A percentile compares a stretch with the other conserved stretches of the same genome.
Evolutionary conservation across 1,140 invertebrate genomes (phyloP).

Genomic region (Microvelia longipes): DNA sequence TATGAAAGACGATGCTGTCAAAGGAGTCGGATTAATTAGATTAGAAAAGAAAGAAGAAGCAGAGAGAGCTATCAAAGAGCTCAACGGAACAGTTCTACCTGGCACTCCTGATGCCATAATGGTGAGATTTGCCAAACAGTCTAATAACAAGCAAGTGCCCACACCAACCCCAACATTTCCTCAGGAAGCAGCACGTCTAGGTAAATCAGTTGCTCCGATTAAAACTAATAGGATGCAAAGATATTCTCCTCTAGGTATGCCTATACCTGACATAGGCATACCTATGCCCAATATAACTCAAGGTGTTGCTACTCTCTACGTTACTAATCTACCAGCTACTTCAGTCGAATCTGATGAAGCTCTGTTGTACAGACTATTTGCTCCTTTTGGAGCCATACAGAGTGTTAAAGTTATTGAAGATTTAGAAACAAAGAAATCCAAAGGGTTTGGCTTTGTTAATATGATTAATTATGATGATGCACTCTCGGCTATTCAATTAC

Average conservation of each 20-base stretch:
- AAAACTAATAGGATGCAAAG: constrained; percentile 5
- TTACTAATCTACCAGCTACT: constrained; percentile 64
- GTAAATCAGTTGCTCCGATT: constrained; percentile 1
- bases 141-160: constrained; percentile 38
- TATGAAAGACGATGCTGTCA: constrained; percentile 54
- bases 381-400: constrained; percentile 95
- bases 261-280: neutral
- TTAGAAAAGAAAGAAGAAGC: constrained; percentile 44
- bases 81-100: constrained; percentile 41
- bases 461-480: constrained; percentile 99
- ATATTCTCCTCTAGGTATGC: constrained; percentile 7
- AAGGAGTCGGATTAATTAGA: constrained; percentile 43
- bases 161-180: constrained; percentile 35
- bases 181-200: constrained; percentile 28
- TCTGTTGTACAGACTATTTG: constrained; percentile 95
- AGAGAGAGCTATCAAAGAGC: constrained; percentile 40
- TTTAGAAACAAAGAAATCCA: constrained; percentile 95
- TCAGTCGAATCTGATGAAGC: constrained; percentile 96
- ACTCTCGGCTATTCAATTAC: constrained; percentile 86
- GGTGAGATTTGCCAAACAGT: constrained; percentile 44
- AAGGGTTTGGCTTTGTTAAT: constrained; percentile 97
- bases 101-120: constrained; percentile 40
- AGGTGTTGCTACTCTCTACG: constrained; percentile 81
- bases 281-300: constrained; percentile 50
- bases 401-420: constrained; percentile 96